Base-by-base conservation (phyloP, 92 coral and sea anemone species). In the Zoanthus sansibaricus region DNA sequence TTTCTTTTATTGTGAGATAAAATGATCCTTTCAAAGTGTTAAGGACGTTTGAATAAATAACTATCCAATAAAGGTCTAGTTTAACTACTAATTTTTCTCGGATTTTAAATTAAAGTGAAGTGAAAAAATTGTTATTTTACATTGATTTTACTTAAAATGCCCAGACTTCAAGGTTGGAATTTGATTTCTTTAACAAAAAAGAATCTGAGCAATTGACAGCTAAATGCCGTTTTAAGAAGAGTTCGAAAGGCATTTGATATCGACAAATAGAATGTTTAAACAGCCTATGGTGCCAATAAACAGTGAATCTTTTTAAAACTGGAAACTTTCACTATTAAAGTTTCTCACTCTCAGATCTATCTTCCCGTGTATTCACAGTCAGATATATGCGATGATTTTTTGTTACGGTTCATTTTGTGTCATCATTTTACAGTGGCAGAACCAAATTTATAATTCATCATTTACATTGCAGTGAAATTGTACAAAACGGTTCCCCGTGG, bases 371-470 rank as follows among this genome's bases (percentile, higher is more conserved):
- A 17, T 58, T 78, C 10, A 78, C 14, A 66, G 85, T 12, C 46
- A 47, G 25, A 80, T 3, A 17, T 46, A 66, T 42, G 15, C 18
- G 21, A 30, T 44, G 3, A 17, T 76, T 76, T 75, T 80, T 80
- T 80, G 73, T 80, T 46, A 68, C 85, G 73, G 52, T 20, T 79
- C 74, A 64, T 44, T 80, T 44, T 80, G 61, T 47, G 83, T 58
- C 59, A 33, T 56, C 37, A 7, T 16, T 62, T 17, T 62, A 17
- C 69, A 20, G 71, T 56, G n/a, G 52, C 21, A 59, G 55, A 51
- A 78, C 83, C 85, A 90, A 88, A 94, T 94, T 83, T 91, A 94
- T 94, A 93, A 94, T 94, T 94, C 96, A 94, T 94, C 85, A 66
- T 79, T 64, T 82, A 93, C 91, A 89, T 25, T 85, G 42, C 1